These are phyloP conservation scores for Zoanthus sociatus DNA, from an alignment of 92 coral and sea anemone species.

Conservation along the genomic window DNA sequence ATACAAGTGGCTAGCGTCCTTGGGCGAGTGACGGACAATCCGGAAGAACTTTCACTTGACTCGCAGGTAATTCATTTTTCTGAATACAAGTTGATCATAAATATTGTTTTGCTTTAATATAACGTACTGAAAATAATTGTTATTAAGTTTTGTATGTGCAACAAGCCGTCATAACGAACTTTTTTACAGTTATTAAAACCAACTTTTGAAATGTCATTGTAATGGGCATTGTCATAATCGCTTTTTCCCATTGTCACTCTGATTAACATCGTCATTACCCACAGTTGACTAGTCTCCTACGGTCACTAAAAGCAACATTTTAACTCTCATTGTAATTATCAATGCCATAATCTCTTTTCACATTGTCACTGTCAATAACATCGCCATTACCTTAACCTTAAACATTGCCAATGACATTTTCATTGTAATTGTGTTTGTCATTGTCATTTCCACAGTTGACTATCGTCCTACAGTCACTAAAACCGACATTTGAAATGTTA, in stretches of 20 bases:
- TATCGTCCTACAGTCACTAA: too few species aligned
- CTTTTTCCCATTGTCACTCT: background rate
- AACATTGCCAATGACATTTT: background rate
- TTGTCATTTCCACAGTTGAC: background rate
- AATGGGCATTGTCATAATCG: background rate
- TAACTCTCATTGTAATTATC: background rate
- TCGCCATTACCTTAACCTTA: background rate
- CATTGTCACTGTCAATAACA: background rate
- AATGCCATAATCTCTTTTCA: background rate
- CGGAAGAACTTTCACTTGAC: constrained; percentile 34
- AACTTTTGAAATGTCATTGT: too few species aligned
- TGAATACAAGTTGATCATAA: background rate
- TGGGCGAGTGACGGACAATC: constrained; percentile 21
- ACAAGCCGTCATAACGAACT: too few species aligned
- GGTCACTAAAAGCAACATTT: background rate
- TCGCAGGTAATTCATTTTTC: constrained; percentile 7
- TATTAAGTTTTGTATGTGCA: too few species aligned
- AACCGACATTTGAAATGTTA: too few species aligned
- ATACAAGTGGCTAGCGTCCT: constrained; percentile 28
- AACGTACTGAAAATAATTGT: background rate
- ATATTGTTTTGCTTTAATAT: too few species aligned
- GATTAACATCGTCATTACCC: background rate
- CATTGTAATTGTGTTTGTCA: background rate
- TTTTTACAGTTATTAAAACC: too few species aligned
- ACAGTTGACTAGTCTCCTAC: background rate